Percentiles rank a stretch among this genome's conserved stretches.
phyloP scores from a whole-genome alignment of 2,888 invertebrate species.

The Bhutanitis thaidina region DNA sequence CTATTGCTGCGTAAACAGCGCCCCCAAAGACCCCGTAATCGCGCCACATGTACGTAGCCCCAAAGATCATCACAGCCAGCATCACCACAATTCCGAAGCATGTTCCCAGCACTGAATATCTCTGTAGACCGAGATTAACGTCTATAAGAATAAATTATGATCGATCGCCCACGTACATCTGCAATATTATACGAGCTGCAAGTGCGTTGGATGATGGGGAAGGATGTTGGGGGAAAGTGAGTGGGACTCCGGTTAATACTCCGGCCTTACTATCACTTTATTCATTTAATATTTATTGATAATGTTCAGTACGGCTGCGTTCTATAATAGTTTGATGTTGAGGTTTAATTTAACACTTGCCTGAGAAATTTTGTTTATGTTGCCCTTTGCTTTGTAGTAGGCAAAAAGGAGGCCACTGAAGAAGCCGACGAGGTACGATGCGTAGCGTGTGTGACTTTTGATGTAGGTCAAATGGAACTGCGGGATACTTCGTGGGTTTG shows the following conservation, averaged over 20 bases:
- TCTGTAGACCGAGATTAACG: constrained; percentile 50
- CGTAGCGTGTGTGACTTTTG: constrained; percentile 80
- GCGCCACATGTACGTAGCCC: constrained; percentile 73
- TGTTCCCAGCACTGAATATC: constrained; percentile 62
- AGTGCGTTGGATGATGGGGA: no score
- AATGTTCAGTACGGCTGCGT: no score
- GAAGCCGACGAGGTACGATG: constrained; percentile 80
- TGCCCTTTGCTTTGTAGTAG: constrained; percentile 36
- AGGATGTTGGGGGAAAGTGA: no score
- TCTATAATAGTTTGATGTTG: no score
- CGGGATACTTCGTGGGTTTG: constrained; percentile 68
- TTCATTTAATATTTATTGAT: no score
- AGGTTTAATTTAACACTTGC: no score
- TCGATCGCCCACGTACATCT: no score
- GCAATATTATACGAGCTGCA: no score
- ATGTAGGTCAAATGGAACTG: constrained; percentile 79
- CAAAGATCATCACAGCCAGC: constrained; percentile 65
- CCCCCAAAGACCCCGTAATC: constrained; percentile 71
- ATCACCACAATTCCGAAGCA: constrained; percentile 60
- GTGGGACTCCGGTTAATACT: no score
- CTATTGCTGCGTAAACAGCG: constrained; percentile 77
- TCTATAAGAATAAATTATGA: no score
- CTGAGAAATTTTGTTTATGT: constrained; percentile 39
- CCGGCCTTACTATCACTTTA: no score
- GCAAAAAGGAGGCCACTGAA: constrained; percentile 68